These are phyloP conservation scores for Temnothorax longispinosus DNA, from an alignment of 1,140 invertebrate species.

Conservation along the genomic window DNA sequence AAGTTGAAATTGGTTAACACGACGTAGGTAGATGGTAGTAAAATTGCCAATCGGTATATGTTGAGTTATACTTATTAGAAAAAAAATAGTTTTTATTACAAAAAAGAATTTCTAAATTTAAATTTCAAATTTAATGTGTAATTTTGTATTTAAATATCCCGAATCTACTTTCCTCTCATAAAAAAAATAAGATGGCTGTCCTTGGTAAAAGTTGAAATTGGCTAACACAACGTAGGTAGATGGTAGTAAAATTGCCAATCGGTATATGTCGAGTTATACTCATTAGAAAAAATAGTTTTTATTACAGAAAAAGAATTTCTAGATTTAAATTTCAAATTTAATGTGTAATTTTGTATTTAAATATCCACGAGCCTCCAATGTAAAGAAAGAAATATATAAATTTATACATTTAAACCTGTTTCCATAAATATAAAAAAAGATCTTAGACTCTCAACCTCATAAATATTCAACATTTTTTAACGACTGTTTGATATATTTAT, in stretches of 20 bases:
- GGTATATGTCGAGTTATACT: neutral
- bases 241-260: neutral
- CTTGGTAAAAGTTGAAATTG: slow-evolving; percentile 62
- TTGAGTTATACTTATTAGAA: neutral
- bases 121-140: neutral
- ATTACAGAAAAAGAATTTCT: neutral
- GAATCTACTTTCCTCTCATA: neutral
- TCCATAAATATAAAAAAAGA: neutral
- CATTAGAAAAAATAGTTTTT: neutral
- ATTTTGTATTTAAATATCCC: neutral
- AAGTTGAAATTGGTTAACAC: slow-evolving; percentile 60
- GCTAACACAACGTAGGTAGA: slow-evolving; percentile 11
- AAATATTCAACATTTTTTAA: neutral
- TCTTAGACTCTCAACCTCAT: neutral
- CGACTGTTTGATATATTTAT: neutral
- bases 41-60: neutral
- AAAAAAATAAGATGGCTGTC: neutral
- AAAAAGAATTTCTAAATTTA: neutral
- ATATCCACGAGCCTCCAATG: neutral
- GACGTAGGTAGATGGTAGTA: neutral
- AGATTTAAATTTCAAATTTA: neutral
- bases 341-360: neutral
- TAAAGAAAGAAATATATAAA: neutral
- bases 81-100: neutral
- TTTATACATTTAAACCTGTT: neutral